phyloP scores from a whole-genome alignment of 1,140 invertebrate genomes.

The Latrodectus geometricus region DNA sequence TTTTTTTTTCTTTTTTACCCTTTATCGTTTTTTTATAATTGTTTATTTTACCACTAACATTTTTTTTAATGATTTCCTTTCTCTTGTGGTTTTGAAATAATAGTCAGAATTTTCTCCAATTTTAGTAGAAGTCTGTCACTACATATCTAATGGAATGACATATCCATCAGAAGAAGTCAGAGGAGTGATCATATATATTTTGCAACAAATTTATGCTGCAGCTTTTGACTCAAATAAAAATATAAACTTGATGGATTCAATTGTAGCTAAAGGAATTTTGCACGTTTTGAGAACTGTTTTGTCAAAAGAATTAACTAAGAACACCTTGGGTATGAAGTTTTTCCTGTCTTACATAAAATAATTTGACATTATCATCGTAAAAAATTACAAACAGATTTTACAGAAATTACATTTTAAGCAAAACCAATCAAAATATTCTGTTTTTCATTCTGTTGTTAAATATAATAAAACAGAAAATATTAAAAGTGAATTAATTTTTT shows the following conservation, averaged over 20 bases:
- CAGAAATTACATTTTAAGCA: too few relatives aligned
- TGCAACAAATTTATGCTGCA: slow-evolving; percentile 39
- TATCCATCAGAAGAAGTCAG: slow-evolving; percentile 38
- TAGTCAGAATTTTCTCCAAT: background rate
- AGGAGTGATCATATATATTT: slow-evolving; percentile 10
- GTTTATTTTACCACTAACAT: background rate
- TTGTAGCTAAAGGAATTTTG: slow-evolving; percentile 30
- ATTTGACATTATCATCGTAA: too few relatives aligned
- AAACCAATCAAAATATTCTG: too few relatives aligned
- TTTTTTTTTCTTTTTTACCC: slow-evolving; percentile 9
- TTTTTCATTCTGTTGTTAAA: too few relatives aligned
- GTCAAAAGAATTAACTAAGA: slow-evolving; percentile 23
- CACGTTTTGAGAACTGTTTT: slow-evolving; percentile 6
- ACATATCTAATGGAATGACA: slow-evolving; percentile 10
- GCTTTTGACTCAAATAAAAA: background rate
- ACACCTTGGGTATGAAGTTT: slow-evolving; percentile 13
- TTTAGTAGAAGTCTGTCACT: slow-evolving; percentile 14
- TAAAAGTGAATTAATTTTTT: too few relatives aligned
- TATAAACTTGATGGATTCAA: background rate
- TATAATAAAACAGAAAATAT: too few relatives aligned
- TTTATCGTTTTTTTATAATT: background rate
- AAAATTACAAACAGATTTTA: too few relatives aligned
- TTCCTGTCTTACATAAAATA: too few relatives aligned
- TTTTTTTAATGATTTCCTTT: background rate
- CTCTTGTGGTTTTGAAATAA: background rate